Percentiles rank a stretch among this genome's conserved stretches.
phyloP scores from a whole-genome alignment of 2,888 invertebrate species.

The Diloba caeruleocephala region DNA sequence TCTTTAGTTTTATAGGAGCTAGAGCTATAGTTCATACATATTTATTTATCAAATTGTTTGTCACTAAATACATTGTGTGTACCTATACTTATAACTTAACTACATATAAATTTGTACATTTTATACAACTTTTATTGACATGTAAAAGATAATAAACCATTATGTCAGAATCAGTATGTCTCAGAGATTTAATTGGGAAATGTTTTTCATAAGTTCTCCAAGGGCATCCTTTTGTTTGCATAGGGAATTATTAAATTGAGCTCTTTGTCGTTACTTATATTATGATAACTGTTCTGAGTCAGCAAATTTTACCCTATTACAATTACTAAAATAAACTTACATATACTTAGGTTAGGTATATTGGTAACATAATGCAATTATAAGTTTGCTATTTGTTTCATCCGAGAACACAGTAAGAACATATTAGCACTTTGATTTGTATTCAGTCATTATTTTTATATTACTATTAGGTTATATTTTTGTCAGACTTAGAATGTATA shows the following conservation, averaged over 20 bases:
- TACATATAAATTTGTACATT: conserved; percentile 15
- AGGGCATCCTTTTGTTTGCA: conserved; percentile 4
- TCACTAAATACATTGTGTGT: conserved; percentile 17
- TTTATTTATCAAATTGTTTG: conserved; percentile 21
- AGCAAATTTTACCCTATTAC: conserved; percentile 20
- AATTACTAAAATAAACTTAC: conserved; percentile 14
- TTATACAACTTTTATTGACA: not conserved
- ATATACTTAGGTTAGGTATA: conserved; percentile 18
- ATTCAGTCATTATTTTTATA: conserved; percentile 41
- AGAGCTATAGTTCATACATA: conserved; percentile 12
- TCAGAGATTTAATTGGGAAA: conserved; percentile 11
- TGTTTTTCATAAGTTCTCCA: conserved; percentile 9
- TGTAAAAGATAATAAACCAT: conserved; percentile 7
- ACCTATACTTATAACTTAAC: conserved; percentile 5
- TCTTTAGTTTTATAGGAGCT: conserved; percentile 12
- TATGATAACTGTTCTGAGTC: conserved; percentile 23
- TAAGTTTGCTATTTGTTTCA: conserved; percentile 22
- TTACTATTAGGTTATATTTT: conserved; percentile 47
- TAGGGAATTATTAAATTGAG: conserved; percentile 14
- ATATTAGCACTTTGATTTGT: conserved; percentile 36
- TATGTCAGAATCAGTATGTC: not conserved
- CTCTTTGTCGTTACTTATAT: conserved; percentile 28
- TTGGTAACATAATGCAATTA: conserved; percentile 18
- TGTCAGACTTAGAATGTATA: conserved; percentile 64
- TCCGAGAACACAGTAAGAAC: conserved; percentile 29